Conservation (phyloP, 2,888 invertebrate species). For the Agriotes lineatus region DNA sequence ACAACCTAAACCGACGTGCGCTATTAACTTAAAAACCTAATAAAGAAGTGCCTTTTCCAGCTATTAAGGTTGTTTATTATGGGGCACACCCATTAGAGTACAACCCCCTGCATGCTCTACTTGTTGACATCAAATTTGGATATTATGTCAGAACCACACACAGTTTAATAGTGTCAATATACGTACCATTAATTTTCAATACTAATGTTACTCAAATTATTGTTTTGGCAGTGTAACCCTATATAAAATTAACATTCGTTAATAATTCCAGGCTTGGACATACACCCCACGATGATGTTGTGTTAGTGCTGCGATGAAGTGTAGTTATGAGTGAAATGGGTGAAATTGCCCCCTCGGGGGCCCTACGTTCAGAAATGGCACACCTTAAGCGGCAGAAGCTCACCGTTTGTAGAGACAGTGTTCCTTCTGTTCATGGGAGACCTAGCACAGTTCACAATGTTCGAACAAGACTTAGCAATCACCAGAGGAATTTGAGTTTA, state of each 20-base stretch:
- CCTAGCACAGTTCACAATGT: conserved; percentile 66
- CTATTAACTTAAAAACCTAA: too few relatives aligned
- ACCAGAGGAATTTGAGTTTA: conserved; percentile 90
- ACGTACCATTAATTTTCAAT: too few relatives aligned
- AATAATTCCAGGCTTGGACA: background rate
- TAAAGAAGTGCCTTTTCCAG: background rate
- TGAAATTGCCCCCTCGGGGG: conserved; percentile 52
- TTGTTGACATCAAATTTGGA: conserved; percentile 1
- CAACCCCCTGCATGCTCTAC: background rate
- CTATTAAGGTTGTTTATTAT: background rate
- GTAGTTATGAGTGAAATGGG: conserved; percentile 50
- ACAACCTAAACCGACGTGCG: background rate
- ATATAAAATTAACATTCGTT: background rate
- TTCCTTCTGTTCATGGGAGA: conserved; percentile 73
- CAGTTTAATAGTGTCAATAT: too few relatives aligned
- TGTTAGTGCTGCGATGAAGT: conserved; percentile 33
- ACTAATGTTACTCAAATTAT: too few relatives aligned
- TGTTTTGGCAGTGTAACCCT: background rate
- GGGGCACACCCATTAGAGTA: conserved; percentile 34
- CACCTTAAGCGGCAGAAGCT: conserved; percentile 63
- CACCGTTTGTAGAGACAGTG: conserved; percentile 53
- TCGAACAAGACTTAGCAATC: conserved; percentile 72
- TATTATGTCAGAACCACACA: too few relatives aligned
- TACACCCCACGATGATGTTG: background rate
- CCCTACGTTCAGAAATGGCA: conserved; percentile 49